phyloP scores from a whole-genome alignment of 2,888 invertebrate genomes.

The Tholera decimalis region DNA sequence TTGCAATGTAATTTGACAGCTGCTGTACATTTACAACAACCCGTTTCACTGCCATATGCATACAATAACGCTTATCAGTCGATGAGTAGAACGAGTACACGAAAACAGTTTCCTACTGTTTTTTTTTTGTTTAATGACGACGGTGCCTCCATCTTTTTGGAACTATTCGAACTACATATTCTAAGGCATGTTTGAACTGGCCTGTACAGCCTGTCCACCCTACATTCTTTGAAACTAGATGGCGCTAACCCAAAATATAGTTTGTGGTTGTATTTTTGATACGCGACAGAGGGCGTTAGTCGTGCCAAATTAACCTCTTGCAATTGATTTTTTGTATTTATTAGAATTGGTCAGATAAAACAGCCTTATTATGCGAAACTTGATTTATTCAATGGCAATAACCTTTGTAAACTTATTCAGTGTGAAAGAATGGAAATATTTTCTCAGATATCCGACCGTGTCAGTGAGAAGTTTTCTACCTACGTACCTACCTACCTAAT shows the following conservation, averaged over 20 bases:
- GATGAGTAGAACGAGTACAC: constrained; percentile 40
- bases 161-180: constrained; percentile 24
- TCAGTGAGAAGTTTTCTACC: constrained; percentile 21
- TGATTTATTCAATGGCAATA: constrained; percentile 20
- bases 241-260: constrained; percentile 51
- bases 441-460: constrained; percentile 7
- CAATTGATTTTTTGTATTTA: constrained; percentile 46
- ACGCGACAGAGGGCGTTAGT: constrained; percentile 52
- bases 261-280: constrained; percentile 15
- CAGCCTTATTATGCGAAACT: constrained; percentile 15
- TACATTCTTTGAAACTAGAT: constrained; percentile 42
- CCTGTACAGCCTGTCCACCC: constrained; percentile 29
- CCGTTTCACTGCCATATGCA: constrained; percentile 51
- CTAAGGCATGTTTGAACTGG: constrained; percentile 41
- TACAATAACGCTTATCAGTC: constrained; percentile 52
- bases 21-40: constrained; percentile 46
- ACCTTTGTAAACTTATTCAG: constrained; percentile 31
- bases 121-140: constrained; percentile 24
- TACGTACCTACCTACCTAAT: not conserved
- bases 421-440: constrained; percentile 32
- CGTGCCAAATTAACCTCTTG: constrained; percentile 12
- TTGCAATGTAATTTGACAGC: constrained; percentile 33
- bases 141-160: constrained; percentile 53
- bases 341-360: constrained; percentile 13
- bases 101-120: constrained; percentile 25